Evolutionary conservation across 1,140 invertebrate genomes (phyloP), one percentile per base, ranked within the genome.

Genomic region (Lucilia cuprina): DNA sequence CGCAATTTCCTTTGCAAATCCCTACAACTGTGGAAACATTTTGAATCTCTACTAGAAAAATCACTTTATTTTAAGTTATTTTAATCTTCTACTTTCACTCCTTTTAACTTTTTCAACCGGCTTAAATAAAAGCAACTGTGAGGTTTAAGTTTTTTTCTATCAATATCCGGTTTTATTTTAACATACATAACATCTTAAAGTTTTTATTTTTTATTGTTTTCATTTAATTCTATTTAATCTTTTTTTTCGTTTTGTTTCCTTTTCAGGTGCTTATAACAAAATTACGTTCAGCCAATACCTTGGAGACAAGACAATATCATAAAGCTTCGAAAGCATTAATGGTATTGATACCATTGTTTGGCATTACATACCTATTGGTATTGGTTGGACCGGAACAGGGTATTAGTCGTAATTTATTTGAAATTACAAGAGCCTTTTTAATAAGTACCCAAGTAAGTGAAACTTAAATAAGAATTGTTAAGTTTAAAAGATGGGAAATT

Each of bases 271-370:
- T 98, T 74, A 97, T 98, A 86, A 98, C 97, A 10, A 98, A 98
- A 89, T 92, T 98, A 14, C 93, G 96, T 78, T 97, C 96, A 4
- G 95, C 96, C 9, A 97, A 96, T 86, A 96, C 94, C 0, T 92
- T 95, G 25, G 97, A 98, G 91, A 97, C 96, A 0, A 95, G 97
- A 86, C 97, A 98, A 89, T 97, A 96, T 90, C 92, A 96, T 74
- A 98, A 98, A 91, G 97, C 96, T 0, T 96, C 96, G 1, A 98
- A 98, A 91, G 97, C 97, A 13, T 92, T 98, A 12, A 91, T 98
- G 10, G 96, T 98, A 10, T 92, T 98, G 13, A 97, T 97, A 88
- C 97, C 97, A 2, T 92, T 98, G 19, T 93, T 98, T 83, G 97
- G 97, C n/a, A 95, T 97, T 83, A 97, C 96, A 3, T 97, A 98